These are phyloP conservation scores for Odontamblyopus lacepedii DNA, from an alignment of 2,797 vertebrate genomes.

Conservation along the genomic window DNA sequence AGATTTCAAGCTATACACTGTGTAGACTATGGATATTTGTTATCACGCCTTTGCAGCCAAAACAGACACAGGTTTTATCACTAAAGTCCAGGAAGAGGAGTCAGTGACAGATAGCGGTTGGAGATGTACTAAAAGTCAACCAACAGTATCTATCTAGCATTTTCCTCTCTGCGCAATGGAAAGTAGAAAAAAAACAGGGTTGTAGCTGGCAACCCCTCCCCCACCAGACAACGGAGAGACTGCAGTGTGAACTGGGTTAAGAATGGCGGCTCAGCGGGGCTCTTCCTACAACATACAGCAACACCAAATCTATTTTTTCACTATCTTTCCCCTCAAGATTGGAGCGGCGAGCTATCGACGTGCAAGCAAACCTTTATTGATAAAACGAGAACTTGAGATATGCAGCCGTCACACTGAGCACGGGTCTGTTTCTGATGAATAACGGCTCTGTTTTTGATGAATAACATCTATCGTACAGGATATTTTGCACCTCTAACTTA, in stretches of 20 bases:
- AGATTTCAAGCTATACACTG: conserved; percentile 16
- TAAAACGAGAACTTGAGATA: conserved; percentile 10
- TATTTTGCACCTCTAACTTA: too few species aligned
- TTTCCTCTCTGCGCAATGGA: conserved; percentile 31
- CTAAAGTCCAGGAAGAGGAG: conserved; percentile 60
- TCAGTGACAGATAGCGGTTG: conserved; percentile 46
- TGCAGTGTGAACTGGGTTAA: conserved; percentile 67
- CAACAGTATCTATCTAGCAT: conserved; percentile 59
- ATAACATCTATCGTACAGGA: too few species aligned
- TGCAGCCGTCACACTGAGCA: neutral
- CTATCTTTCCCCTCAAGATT: conserved; percentile 17
- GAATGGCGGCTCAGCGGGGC: conserved; percentile 62
- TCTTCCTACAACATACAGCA: conserved; percentile 44
- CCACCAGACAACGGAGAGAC: conserved; percentile 57
- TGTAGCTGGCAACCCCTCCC: conserved; percentile 51
- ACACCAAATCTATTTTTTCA: conserved; percentile 29
- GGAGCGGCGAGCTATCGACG: conserved; percentile 25
- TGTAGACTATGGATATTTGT: conserved; percentile 54
- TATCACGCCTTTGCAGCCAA: conserved; percentile 58
- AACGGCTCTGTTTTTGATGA: too few species aligned
- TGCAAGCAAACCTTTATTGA: conserved; percentile 25
- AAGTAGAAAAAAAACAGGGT: conserved; percentile 9
- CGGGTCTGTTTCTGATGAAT: too few species aligned
- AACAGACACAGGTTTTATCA: conserved; percentile 60
- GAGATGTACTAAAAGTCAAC: conserved; percentile 54